Evolutionary conservation across 1,140 invertebrate genomes (phyloP), one percentile per base, ranked within the genome.

Genomic region (Rhizoglyphus robini): DNA sequence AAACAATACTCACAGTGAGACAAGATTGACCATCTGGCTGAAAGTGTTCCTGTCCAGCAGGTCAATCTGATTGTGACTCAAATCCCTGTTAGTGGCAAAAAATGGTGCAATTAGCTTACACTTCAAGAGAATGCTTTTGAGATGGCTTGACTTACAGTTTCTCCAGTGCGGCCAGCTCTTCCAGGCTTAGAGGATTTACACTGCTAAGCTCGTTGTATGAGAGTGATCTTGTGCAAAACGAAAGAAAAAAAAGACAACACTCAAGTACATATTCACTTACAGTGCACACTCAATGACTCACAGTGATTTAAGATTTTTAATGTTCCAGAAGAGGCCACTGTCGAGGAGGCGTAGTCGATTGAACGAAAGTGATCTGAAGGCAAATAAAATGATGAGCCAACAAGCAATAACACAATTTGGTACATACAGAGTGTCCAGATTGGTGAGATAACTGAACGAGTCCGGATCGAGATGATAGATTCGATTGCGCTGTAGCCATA

Each of bases 361-460:
- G 31, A 54, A 54, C 3, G 36, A 63, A 23, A 65, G 41, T 63
- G 20, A 65, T 46, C 36, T 32, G 30, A 3, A 38, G 3, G 31
- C 18, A 29, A 65, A 49, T 62, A 27, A 13, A 49, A 36, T 5
- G 51, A 68, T 38, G 1, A 23, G 64, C 20, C n/a, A n/a, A n/a
- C n/a, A n/a, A n/a, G n/a, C n/a, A n/a, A n/a, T 68, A 63, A 63
- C 13, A 29, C 29, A 30, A 15, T 46, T 11, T 20, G 25, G 38
- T 58, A 72, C 72, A 70, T 67, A 74, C 73, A 74, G 25, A 25
- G 69, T 65, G 65, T 69, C 65, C 29, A 74, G 57, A 20, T 69
- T 61, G 1, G 27, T 61, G 11, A 68, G 49, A 57, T 67, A 68
- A 3, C 66, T 34, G n/a, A 72, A 75, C n/a, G 68, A 61, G 48